These are phyloP conservation scores for Lycopodina hypogea DNA, from an alignment of 37 sponge, comb jelly and placozoan species.

Conservation along the genomic window DNA sequence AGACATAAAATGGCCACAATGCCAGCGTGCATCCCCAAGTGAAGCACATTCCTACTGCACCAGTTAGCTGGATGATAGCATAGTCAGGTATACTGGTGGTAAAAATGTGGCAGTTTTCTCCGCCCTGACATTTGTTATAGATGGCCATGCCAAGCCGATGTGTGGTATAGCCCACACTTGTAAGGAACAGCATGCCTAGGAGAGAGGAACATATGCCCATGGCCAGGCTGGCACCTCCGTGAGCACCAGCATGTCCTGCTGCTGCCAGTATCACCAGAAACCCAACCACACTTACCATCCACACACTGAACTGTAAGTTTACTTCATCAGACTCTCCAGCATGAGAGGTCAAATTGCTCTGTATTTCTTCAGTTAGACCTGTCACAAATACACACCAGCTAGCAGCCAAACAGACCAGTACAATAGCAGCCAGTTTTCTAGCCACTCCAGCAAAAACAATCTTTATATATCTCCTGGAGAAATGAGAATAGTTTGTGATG, in stretches of 20 bases:
- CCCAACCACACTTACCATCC: not conserved
- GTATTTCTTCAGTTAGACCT: not conserved
- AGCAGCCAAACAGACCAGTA: not conserved
- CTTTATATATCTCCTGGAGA: not conserved
- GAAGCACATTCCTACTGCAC: not conserved
- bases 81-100: not conserved
- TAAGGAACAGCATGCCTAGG: not conserved
- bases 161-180: not conserved
- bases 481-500: not conserved
- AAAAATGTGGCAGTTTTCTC: not conserved
- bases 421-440: not conserved
- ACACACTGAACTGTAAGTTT: not conserved
- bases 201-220: not conserved
- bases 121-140: not conserved
- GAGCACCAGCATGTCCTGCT: not conserved
- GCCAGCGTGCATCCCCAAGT: not conserved
- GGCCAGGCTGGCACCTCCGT: not conserved
- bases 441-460: conserved; percentile 7
- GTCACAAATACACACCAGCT: conserved; percentile 4
- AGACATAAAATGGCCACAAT: not conserved
- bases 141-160: not conserved
- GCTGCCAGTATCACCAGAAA: not conserved
- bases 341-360: too few relatives aligned
- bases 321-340: not conserved
- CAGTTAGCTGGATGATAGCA: not conserved